Conservation (phyloP, 2,888 invertebrate genomes). For the Clostera curtula region DNA sequence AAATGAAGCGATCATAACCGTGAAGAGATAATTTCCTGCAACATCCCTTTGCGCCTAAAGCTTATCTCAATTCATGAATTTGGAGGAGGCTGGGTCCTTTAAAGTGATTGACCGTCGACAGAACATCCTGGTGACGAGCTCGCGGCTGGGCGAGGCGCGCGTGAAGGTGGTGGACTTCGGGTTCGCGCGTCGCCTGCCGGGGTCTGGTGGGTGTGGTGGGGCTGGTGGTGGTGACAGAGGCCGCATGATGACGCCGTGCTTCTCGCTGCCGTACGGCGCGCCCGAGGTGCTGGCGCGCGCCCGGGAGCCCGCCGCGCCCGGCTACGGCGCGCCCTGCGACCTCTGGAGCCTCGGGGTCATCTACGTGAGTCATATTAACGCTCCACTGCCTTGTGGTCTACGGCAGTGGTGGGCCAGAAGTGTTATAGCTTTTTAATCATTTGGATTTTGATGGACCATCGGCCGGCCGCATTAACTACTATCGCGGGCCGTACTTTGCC, state of each 20-base stretch:
- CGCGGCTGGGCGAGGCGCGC: conserved; percentile 42
- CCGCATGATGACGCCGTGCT: conserved; percentile 87
- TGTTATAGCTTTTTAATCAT: too few relatives aligned
- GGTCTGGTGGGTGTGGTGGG: too few relatives aligned
- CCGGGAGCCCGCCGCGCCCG: conserved; percentile 50
- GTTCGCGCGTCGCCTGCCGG: conserved; percentile 82
- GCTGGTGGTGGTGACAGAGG: conserved; percentile 35
- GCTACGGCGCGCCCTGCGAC: conserved; percentile 95
- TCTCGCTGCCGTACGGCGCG: conserved; percentile 95
- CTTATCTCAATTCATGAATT: too few relatives aligned
- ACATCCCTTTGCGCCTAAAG: too few relatives aligned
- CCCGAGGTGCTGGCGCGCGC: conserved; percentile 88
- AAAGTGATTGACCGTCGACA: conserved; percentile 23
- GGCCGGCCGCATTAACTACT: too few relatives aligned
- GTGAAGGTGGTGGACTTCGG: conserved; percentile 98
- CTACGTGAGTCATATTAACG: conserved; percentile 78
- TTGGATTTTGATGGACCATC: too few relatives aligned
- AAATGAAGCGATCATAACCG: too few relatives aligned
- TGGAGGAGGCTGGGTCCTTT: too few relatives aligned
- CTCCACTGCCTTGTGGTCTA: not conserved
- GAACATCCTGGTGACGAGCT: conserved; percentile 58
- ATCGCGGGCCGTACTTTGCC: too few relatives aligned
- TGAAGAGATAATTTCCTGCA: too few relatives aligned
- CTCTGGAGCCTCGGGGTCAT: conserved; percentile 97
- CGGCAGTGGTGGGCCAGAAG: too few relatives aligned